Evolutionary conservation across 2,797 vertebrate genomes (phyloP).

Genomic region (Mastacembelus armatus): DNA sequence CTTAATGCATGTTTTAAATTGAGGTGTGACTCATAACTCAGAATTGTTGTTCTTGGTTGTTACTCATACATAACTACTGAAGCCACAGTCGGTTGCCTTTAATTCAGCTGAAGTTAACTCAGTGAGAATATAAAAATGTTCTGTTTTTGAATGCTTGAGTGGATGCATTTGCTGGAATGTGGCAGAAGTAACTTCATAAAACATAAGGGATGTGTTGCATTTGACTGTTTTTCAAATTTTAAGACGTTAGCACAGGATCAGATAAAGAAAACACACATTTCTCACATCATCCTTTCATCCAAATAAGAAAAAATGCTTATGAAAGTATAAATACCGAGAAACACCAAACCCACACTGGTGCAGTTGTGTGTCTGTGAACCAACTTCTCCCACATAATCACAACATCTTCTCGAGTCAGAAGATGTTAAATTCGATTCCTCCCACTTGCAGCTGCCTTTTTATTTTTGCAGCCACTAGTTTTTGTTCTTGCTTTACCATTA

Average conservation of each 20-base stretch:
- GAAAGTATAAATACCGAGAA: conserved; percentile 1
- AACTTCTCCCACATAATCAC: conserved; percentile 65
- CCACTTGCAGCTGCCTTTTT: conserved; percentile 76
- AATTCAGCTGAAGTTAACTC: neutral
- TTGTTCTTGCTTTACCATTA: conserved; percentile 45
- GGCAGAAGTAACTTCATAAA: neutral
- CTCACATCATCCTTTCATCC: neutral
- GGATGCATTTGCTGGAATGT: neutral
- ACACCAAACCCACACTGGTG: conserved; percentile 51
- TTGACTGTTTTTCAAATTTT: neutral
- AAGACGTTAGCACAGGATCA: neutral
- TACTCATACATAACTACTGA: neutral
- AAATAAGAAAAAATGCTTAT: neutral
- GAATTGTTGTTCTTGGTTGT: neutral
- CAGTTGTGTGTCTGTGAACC: conserved; percentile 55
- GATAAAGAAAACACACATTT: neutral
- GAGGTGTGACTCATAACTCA: neutral
- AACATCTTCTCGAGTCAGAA: conserved; percentile 56
- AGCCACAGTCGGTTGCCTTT: neutral
- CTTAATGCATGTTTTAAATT: neutral
- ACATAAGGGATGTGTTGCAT: too few species aligned
- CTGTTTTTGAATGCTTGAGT: neutral
- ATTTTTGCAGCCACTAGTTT: conserved; percentile 39
- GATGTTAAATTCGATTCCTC: conserved; percentile 62
- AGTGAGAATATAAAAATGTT: too few species aligned